phyloP scores from a whole-genome alignment of 2,113 vertebrate genomes.

The Gymnarchus niloticus region DNA sequence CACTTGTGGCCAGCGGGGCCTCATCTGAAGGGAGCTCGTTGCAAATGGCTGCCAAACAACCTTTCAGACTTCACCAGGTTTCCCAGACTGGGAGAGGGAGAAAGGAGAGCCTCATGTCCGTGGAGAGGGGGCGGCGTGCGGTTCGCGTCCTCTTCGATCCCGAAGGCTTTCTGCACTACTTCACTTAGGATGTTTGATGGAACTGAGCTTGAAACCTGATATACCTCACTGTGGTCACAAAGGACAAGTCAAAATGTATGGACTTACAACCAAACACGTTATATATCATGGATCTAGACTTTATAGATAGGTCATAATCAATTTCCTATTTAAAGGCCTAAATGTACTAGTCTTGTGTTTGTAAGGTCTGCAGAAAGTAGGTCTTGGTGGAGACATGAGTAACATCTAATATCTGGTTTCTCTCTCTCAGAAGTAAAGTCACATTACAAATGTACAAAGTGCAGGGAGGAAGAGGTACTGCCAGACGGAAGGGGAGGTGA shows the following conservation, averaged over 20 bases:
- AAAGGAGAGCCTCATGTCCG: neutral
- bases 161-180: constrained; percentile 26
- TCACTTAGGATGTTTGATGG: constrained; percentile 31
- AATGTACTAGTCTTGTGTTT: neutral
- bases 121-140: neutral
- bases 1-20: neutral
- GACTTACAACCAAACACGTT: neutral
- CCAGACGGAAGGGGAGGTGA: constrained; percentile 27
- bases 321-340: constrained; percentile 12
- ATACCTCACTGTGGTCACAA: constrained; percentile 29
- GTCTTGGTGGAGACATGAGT: neutral
- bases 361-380: neutral
- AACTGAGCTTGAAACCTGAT: constrained; percentile 31
- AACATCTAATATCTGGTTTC: constrained; percentile 31
- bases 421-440: constrained; percentile 28
- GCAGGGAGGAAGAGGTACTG: constrained; percentile 32
- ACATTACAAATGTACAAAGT: constrained; percentile 28
- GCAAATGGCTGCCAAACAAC: neutral
- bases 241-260: constrained; percentile 17
- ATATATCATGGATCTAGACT: neutral
- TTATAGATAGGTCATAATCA: neutral
- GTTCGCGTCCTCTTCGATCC: neutral
- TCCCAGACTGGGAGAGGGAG: neutral
- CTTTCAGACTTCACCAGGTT: neutral
- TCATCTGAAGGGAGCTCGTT: neutral